Percentiles rank a stretch among this genome's conserved stretches.
Conservation (phyloP, 2,797 vertebrate species). For the Spinibarbus caldwelli region DNA sequence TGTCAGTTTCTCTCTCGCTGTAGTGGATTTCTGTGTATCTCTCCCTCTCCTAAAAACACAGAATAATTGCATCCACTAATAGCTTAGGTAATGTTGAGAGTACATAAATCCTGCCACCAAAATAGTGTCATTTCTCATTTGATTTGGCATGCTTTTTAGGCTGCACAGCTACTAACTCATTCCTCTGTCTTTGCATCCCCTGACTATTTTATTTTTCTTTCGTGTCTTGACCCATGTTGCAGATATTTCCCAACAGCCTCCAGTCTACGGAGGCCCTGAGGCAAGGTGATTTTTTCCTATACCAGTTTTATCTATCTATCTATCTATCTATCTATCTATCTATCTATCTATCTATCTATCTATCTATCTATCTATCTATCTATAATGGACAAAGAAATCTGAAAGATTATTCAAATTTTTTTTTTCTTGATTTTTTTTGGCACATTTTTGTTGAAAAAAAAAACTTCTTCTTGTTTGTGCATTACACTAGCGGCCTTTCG, state of each 20-base stretch:
- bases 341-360: too few relatives aligned
- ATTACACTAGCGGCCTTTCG: not conserved
- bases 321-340: too few relatives aligned
- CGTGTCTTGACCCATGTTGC: conserved; percentile 16
- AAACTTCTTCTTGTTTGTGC: not conserved
- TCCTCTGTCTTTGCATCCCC: conserved; percentile 50
- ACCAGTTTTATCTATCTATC: not conserved
- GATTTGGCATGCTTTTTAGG: conserved; percentile 80
- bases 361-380: not conserved
- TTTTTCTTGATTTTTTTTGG: too few relatives aligned
- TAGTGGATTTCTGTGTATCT: conserved; percentile 54
- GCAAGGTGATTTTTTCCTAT: not conserved
- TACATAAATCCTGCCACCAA: conserved; percentile 84
- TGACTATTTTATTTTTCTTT: conserved; percentile 18
- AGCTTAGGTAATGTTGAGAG: conserved; percentile 84
- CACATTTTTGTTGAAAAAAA: not conserved
- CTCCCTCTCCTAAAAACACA: conserved; percentile 68
- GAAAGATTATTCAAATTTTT: too few relatives aligned
- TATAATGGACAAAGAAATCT: not conserved
- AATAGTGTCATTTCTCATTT: conserved; percentile 83
- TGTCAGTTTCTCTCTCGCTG: conserved; percentile 57
- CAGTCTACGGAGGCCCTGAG: not conserved
- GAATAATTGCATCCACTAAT: conserved; percentile 82
- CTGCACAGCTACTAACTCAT: conserved; percentile 61
- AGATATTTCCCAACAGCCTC: conserved; percentile 25